These are phyloP conservation scores for Periophthalmodon schlosseri DNA, from an alignment of 2,113 vertebrate species.

Conservation along the genomic window DNA sequence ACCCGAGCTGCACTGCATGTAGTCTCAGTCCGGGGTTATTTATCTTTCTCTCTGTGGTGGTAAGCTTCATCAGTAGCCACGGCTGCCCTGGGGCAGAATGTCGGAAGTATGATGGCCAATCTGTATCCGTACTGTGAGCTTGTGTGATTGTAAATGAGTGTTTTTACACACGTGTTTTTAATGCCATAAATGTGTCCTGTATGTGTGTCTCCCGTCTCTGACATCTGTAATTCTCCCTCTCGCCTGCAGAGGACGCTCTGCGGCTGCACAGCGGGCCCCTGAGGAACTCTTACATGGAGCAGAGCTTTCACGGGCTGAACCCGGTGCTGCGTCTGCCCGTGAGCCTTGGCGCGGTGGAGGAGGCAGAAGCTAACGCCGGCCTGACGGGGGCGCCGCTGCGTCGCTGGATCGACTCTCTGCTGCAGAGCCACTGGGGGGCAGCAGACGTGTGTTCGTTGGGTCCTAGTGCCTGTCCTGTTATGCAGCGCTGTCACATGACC, in stretches of 20 bases:
- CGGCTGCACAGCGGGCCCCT: conserved; percentile 85
- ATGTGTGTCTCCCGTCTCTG: neutral
- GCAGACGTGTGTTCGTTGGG: conserved; percentile 86
- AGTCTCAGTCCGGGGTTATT: too few relatives aligned
- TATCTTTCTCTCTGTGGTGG: too few relatives aligned
- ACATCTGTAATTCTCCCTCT: neutral
- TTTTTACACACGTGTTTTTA: neutral
- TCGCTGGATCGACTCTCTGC: conserved; percentile 88
- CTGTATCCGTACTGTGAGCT: too few relatives aligned
- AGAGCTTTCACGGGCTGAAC: conserved; percentile 97
- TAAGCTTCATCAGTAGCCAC: too few relatives aligned
- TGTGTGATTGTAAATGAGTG: too few relatives aligned
- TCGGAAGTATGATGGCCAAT: too few relatives aligned
- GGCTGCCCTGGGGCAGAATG: too few relatives aligned
- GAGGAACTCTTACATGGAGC: conserved; percentile 95
- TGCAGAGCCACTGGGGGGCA: conserved; percentile 84
- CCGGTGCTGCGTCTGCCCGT: conserved; percentile 88
- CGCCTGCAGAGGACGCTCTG: conserved; percentile 83
- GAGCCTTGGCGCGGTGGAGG: conserved; percentile 83
- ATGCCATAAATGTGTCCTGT: neutral
- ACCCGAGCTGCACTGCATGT: too few relatives aligned
- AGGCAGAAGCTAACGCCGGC: conserved; percentile 84
- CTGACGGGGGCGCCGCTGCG: conserved; percentile 82
- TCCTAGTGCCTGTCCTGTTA: conserved; percentile 83
- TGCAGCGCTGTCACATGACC: conserved; percentile 86